Evolutionary conservation across 2,888 invertebrate species (phyloP).

Genomic region (Oscheius myriophilus): DNA sequence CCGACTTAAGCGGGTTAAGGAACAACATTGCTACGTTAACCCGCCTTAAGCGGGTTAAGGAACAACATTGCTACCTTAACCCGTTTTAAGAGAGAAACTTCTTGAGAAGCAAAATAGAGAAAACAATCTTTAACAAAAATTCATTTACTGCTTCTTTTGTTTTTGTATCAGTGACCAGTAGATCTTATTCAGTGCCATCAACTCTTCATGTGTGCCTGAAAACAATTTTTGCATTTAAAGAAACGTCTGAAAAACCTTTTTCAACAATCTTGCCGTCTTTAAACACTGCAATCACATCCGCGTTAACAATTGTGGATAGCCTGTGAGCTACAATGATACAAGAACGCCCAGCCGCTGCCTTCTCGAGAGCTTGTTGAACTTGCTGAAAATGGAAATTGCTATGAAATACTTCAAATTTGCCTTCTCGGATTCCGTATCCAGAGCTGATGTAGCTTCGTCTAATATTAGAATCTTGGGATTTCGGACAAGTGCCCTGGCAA

Average conservation of each 20-base stretch:
- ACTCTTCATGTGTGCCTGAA: conserved; percentile 79
- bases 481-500: conserved; percentile 10
- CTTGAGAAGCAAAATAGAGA: too few relatives aligned
- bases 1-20: too few relatives aligned
- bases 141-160: too few relatives aligned
- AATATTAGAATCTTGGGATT: conserved; percentile 13
- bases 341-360: conserved; percentile 71
- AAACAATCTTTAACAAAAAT: too few relatives aligned
- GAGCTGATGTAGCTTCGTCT: conserved; percentile 14
- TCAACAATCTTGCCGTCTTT: conserved; percentile 72
- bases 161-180: conserved; percentile 76
- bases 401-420: too few relatives aligned
- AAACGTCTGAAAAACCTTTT: conserved; percentile 73
- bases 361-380: conserved; percentile 78
- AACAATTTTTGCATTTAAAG: background rate
- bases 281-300: conserved; percentile 44
- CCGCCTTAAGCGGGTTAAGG: too few relatives aligned
- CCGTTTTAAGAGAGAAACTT: too few relatives aligned
- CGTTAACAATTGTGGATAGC: conserved; percentile 73
- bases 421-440: conserved; percentile 14
- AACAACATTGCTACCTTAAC: too few relatives aligned
- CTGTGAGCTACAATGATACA: conserved; percentile 73
- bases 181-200: conserved; percentile 77
- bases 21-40: too few relatives aligned
- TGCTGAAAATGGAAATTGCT: conserved; percentile 61